Evolutionary conservation across 2,113 vertebrate species (phyloP).

Genomic region (Lagopus leucura): DNA sequence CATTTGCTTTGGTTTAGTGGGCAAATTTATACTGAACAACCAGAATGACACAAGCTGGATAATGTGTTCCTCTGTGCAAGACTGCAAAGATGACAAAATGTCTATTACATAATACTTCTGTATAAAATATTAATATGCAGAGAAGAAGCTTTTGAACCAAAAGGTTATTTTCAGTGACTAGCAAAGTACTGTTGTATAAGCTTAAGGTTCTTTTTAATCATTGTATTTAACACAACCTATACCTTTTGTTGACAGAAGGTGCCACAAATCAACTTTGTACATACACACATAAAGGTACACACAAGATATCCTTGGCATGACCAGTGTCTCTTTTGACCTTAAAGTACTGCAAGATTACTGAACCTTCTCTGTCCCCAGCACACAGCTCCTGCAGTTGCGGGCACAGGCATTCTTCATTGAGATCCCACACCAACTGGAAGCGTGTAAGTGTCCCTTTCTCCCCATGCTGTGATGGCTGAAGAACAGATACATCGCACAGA

Average conservation of each 20-base stretch:
- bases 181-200: neutral
- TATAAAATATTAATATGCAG: constrained; percentile 41
- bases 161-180: constrained; percentile 44
- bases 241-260: neutral
- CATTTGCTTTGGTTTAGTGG: neutral
- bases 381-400: neutral
- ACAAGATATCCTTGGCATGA: neutral
- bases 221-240: neutral
- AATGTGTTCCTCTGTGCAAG: neutral
- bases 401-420: neutral
- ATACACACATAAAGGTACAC: neutral
- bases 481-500: neutral
- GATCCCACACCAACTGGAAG: neutral
- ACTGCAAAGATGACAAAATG: constrained; percentile 45
- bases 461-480: neutral
- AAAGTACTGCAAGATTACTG: neutral
- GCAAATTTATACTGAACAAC: neutral
- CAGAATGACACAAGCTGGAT: neutral
- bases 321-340: neutral
- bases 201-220: neutral
- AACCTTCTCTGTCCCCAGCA: neutral
- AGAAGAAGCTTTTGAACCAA: neutral
- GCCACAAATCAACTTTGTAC: neutral
- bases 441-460: neutral
- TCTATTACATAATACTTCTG: constrained; percentile 37